Evolutionary conservation across 2,797 vertebrate genomes (phyloP).

Genomic region (Lagocephalus sceleratus): DNA sequence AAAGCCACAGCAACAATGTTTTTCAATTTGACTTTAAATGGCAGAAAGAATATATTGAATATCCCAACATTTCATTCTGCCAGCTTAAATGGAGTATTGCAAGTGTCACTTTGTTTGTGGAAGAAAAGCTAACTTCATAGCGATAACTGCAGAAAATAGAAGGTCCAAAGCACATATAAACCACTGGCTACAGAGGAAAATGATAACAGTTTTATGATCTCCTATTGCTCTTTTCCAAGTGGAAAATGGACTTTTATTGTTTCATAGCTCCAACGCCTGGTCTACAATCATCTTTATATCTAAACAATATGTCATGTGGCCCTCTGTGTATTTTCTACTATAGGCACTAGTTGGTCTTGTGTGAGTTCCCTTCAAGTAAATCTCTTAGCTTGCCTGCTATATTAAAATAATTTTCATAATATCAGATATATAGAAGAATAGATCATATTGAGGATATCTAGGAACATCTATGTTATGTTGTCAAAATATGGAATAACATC

Average conservation of each 20-base stretch:
- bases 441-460: background rate
- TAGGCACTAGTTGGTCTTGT: too few relatives aligned
- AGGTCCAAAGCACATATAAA: background rate
- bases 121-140: conserved; percentile 22
- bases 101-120: conserved; percentile 10
- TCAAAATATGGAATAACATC: background rate
- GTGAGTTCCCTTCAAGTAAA: too few relatives aligned
- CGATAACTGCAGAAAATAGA: conserved; percentile 30
- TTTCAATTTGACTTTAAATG: too few relatives aligned
- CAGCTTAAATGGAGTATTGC: too few relatives aligned
- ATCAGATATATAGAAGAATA: background rate
- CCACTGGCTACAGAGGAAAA: conserved; percentile 9
- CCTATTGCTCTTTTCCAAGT: conserved; percentile 30
- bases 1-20: too few relatives aligned
- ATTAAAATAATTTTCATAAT: background rate
- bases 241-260: conserved; percentile 9
- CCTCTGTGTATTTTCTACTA: too few relatives aligned
- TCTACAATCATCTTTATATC: too few relatives aligned
- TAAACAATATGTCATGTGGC: too few relatives aligned
- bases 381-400: too few relatives aligned
- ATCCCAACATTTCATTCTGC: too few relatives aligned
- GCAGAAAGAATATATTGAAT: too few relatives aligned
- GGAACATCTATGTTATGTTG: background rate
- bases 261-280: background rate
- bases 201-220: conserved; percentile 29